These are phyloP conservation scores for Gopherus flavomarginatus DNA, from an alignment of 2,113 vertebrate genomes.

Conservation along the genomic window DNA sequence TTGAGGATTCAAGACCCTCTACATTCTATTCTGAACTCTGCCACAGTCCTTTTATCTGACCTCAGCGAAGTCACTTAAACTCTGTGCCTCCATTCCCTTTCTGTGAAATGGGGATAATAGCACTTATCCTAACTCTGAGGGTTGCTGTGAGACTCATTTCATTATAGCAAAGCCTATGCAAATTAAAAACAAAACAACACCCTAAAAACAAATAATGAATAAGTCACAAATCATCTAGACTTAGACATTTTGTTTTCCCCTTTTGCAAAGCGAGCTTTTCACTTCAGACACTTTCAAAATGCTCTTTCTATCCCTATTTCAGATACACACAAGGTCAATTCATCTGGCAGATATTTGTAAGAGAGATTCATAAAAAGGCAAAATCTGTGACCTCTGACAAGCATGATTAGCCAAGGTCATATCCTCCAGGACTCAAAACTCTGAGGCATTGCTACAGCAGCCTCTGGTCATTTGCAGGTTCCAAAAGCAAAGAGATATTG, in stretches of 20 bases:
- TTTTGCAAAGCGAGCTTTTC: background rate
- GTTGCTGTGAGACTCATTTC: background rate
- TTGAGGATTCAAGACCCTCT: background rate
- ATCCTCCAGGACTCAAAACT: background rate
- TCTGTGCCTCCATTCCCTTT: background rate
- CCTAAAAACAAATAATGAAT: background rate
- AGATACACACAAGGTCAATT: background rate
- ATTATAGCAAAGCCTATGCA: constrained; percentile 11
- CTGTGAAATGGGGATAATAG: background rate
- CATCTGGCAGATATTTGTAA: constrained; percentile 16
- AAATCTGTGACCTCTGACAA: background rate
- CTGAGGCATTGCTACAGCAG: constrained; percentile 12
- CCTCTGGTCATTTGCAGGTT: constrained; percentile 35
- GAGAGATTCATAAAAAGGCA: constrained; percentile 4
- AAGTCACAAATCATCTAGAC: background rate
- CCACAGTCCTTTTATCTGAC: background rate
- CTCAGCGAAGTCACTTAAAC: constrained; percentile 5
- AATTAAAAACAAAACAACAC: constrained; percentile 26
- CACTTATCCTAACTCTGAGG: background rate
- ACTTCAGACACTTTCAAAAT: constrained; percentile 3
- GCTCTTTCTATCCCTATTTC: background rate
- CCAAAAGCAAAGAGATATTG: background rate
- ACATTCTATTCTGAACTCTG: background rate
- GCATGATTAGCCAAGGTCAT: constrained; percentile 10
- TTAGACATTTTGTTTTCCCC: background rate